Evolutionary conservation across 1,140 invertebrate genomes (phyloP), one percentile per base, ranked within the genome.

Genomic region (Lysiphlebus fabarum): DNA sequence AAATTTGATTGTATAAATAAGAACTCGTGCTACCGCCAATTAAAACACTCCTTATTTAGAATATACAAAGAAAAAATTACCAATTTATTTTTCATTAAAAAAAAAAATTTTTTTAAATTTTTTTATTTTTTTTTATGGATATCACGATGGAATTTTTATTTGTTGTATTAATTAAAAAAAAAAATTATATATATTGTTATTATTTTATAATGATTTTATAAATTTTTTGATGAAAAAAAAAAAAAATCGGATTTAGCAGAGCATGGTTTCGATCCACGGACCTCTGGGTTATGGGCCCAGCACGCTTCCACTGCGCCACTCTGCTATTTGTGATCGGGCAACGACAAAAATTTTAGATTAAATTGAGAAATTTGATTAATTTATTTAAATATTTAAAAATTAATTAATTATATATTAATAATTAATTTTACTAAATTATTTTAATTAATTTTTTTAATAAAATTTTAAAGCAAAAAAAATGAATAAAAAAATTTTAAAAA

Each of bases 201-300:
- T 26, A 26, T 37, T 43, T 37, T 6, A 14, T 7, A 11, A 8
- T 40, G 36, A 8, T 6, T 42, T 33, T 5, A 12, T 5, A 42
- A 6, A 8, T 8, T 9, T 40, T 57, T 34, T 3, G n/a, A n/a
- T 17, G 38, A 12, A 37, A 26, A 51, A 53, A 41, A 43, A 59
- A 58, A 63, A 70, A 70, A 68, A 63, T 54, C 4, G 17, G 9
- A 57, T 62, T 68, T 91, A 92, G 90, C 90, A 93, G 90, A 91
- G 87, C 88, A 88, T 92, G 87, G 90, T 92, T 93, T 93, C 90
- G 90, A 93, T 93, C 91, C 88, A 91, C 89, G 88, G 90, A 93
- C 90, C 91, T 93, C 90, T 93, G 90, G 91, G 91, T 94, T 94
- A 94, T 93, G 91, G 90, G 91, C 91, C 92, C 91, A 95, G 90